phyloP scores from a whole-genome alignment of 1,140 invertebrate genomes.

The Hesperophylax magnus region DNA sequence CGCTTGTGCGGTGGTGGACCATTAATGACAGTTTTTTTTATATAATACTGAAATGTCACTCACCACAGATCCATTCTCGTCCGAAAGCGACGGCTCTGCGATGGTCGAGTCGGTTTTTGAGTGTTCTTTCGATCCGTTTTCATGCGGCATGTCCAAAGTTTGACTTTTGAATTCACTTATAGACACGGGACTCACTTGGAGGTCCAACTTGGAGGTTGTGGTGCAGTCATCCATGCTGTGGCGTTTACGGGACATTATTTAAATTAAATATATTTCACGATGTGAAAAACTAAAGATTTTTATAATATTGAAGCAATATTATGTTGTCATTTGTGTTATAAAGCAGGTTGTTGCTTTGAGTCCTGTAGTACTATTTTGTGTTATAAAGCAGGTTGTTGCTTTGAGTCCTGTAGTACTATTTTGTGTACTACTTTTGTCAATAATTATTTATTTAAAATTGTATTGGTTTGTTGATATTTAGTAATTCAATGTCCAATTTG shows the following conservation, averaged over 20 bases:
- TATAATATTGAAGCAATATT: not conserved
- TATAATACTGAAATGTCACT: not conserved
- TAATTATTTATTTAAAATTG: not conserved
- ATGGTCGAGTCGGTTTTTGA: not conserved
- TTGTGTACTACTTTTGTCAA: not conserved
- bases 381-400: not conserved
- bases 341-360: not conserved
- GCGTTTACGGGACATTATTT: slow-evolving; percentile 48
- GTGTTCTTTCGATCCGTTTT: slow-evolving; percentile 3
- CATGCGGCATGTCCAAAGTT: slow-evolving; percentile 5
- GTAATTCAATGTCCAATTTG: too few relatives aligned
- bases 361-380: not conserved
- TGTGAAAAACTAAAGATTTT: not conserved
- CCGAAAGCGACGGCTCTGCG: not conserved
- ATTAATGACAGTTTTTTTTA: too few relatives aligned
- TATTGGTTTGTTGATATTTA: too few relatives aligned
- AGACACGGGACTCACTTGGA: slow-evolving; percentile 21
- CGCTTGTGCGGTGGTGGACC: too few relatives aligned
- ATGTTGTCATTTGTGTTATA: not conserved
- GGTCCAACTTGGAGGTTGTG: not conserved
- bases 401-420: not conserved
- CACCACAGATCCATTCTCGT: slow-evolving; percentile 30
- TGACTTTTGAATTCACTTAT: slow-evolving; percentile 30
- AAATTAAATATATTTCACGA: slow-evolving; percentile 9
- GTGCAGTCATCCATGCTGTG: slow-evolving; percentile 48